Base-by-base conservation (phyloP, 2,888 invertebrate species). In the Brachycybe producta region DNA sequence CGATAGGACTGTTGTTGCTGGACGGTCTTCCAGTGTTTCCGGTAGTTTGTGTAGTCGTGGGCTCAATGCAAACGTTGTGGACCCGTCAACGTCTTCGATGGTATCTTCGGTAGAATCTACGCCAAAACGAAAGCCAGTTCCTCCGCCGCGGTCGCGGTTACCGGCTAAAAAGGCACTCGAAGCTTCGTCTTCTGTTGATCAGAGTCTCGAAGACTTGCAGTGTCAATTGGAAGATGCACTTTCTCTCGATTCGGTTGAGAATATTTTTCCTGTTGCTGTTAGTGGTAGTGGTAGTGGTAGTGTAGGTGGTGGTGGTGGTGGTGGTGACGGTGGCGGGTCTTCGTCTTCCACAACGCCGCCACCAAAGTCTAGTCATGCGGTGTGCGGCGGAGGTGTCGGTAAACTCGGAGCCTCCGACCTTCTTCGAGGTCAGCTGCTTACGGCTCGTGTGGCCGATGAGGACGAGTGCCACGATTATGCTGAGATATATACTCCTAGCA, bases 401-500 rank as follows among this genome's bases (percentile, higher is more conserved):
- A 39, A 38, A 27, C 23, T 48, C 27, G 41, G 30, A 8, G 19
- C 30, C 23, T 39, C 38, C 23, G 42, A 21, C 21, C 43, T 8
- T 47, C 32, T 23, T 35, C 38, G 27, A 42, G 35, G 45, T 13
- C 23, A 38, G 39, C 51, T 47, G 45, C 35, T 49, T 45, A 52
- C 28, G 44, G 38, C 49, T 40, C 28, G 53, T 43, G 35, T 54
- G 51, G 52, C 55, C 13, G 59, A 58, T 19, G 57, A 57, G n/a
- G 62, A 65, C 49, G 66, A 66, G 57, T 55, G 58, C 1, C 90
- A 91, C 63, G 91, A 91, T 65, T 91, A 91, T 63, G 88, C 90
- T 1, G 90, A 91, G 70, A 90, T 91, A 56, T 91, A 90, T 64
- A 91, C 90, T 24, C 91, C 90, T 0, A 87, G 85, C 59, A 77